These are phyloP conservation scores for Pristis pectinata DNA, from an alignment of 2,797 vertebrate species.

Conservation along the genomic window DNA sequence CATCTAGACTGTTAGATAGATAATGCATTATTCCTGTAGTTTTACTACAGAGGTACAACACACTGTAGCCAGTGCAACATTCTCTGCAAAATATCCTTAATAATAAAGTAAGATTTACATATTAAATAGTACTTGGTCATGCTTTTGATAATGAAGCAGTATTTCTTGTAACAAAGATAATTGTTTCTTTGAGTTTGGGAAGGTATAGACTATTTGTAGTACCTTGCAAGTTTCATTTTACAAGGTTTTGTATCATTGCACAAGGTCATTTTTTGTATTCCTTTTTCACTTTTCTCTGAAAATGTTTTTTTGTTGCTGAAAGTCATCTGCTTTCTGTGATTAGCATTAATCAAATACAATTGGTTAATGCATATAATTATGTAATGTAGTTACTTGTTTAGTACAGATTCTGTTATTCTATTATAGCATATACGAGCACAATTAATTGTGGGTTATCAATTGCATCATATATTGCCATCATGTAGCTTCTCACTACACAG, in stretches of 20 bases:
- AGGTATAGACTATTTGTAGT: neutral
- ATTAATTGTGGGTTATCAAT: conserved; percentile 17
- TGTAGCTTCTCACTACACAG: neutral
- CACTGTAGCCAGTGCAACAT: conserved; percentile 15
- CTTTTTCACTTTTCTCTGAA: neutral
- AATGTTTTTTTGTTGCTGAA: neutral
- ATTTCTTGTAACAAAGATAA: conserved; percentile 20
- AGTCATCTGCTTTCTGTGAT: conserved; percentile 32
- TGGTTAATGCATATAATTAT: neutral
- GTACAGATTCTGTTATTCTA: conserved; percentile 31
- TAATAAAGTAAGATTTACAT: conserved; percentile 29
- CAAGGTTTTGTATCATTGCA: neutral
- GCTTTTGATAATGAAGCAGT: conserved; percentile 32
- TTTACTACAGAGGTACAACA: conserved; percentile 11
- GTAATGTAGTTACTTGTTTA: neutral
- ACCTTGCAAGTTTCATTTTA: conserved; percentile 11
- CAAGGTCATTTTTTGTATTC: conserved; percentile 1
- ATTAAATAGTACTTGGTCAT: conserved; percentile 15
- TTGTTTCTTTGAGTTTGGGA: conserved; percentile 20
- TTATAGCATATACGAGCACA: conserved; percentile 19
- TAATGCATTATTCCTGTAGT: conserved; percentile 27
- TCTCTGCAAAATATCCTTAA: conserved; percentile 22
- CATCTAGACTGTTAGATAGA: conserved; percentile 8
- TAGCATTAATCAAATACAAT: conserved; percentile 25
- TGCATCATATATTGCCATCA: conserved; percentile 10